Conservation (phyloP, 2,888 invertebrate species). For the Xanthorhoe spadicearia region DNA sequence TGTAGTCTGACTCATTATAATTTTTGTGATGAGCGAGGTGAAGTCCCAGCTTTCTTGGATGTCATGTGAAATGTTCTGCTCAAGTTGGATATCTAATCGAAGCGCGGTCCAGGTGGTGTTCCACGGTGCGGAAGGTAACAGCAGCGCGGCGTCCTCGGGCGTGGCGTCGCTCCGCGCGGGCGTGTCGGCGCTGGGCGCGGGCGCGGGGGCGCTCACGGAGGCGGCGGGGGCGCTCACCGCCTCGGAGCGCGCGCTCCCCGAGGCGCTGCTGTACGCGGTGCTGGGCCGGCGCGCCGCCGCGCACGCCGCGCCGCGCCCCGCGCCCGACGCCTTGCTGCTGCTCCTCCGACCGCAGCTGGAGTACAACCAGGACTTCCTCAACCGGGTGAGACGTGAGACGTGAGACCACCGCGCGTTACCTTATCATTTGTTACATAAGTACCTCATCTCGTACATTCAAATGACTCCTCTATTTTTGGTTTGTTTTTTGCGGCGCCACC, state of each 20-base stretch:
- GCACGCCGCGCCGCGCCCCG: constrained; percentile 64
- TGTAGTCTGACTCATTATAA: too few relatives aligned
- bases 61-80: too few relatives aligned
- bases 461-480: too few relatives aligned
- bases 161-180: background rate
- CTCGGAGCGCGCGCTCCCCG: constrained; percentile 28
- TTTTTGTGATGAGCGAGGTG: too few relatives aligned
- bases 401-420: too few relatives aligned
- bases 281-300: constrained; percentile 81
- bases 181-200: background rate
- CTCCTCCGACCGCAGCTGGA: constrained; percentile 88
- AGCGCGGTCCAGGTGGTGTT: constrained; percentile 2
- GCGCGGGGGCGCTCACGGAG: constrained; percentile 13
- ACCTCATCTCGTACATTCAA: too few relatives aligned
- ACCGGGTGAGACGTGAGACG: constrained; percentile 90
- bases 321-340: constrained; percentile 89
- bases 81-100: too few relatives aligned
- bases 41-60: too few relatives aligned
- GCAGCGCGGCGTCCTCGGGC: background rate
- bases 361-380: constrained; percentile 93
- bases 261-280: constrained; percentile 12
- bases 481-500: too few relatives aligned
- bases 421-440: too few relatives aligned
- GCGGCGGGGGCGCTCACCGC: constrained; percentile 28
- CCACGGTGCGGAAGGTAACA: background rate